phyloP scores from a whole-genome alignment of 1,140 invertebrate genomes.

The Magallana gigas region DNA sequence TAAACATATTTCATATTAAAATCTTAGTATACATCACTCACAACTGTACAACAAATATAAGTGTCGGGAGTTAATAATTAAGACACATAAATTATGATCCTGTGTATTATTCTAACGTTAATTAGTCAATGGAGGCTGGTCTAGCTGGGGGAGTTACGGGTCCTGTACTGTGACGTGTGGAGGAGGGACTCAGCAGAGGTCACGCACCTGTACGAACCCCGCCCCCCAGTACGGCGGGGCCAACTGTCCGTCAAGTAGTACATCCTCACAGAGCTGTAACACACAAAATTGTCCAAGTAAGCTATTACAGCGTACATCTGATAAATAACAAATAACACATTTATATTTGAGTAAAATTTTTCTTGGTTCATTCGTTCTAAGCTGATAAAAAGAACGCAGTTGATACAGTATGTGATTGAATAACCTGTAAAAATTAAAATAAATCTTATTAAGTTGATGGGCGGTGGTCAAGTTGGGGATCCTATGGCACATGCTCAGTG shows the following conservation, averaged over 20 bases:
- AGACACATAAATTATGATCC: no score
- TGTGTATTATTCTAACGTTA: no score
- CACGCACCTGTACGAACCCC: neutral
- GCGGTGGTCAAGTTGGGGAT: neutral
- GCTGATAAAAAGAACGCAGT: no score
- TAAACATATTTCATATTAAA: no score
- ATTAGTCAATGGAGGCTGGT: neutral
- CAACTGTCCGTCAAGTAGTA: neutral
- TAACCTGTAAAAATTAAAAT: neutral
- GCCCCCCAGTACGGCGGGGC: neutral
- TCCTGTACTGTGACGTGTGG: neutral
- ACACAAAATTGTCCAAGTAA: slow-evolving; percentile 39
- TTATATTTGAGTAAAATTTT: no score
- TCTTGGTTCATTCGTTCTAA: no score
- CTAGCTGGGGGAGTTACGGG: neutral
- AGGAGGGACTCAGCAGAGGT: slow-evolving; percentile 1
- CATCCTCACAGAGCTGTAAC: neutral
- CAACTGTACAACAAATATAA: no score
- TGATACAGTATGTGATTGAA: no score
- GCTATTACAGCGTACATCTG: neutral
- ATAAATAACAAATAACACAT: no score
- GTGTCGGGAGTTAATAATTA: no score
- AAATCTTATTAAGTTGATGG: neutral
- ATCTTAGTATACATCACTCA: no score
- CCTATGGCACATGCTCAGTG: neutral